Evolutionary conservation across 1,140 invertebrate species (phyloP), one percentile per base, ranked within the genome.

Genomic region (Steinernema feltiae): DNA sequence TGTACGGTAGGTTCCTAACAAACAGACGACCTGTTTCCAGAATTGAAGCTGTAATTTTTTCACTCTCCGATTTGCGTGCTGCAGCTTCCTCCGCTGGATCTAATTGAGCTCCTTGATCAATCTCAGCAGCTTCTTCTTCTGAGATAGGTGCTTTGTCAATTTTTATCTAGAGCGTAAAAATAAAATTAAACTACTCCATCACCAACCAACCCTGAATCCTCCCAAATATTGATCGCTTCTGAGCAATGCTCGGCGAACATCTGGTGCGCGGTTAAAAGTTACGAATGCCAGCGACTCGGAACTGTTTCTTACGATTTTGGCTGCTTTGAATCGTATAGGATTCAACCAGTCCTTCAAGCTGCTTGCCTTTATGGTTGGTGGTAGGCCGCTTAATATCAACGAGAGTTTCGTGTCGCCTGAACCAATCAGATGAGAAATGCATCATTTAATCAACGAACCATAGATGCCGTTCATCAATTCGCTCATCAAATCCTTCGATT

Each of bases 1-100:
- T 90, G 86, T 97, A 99, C 0, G 93, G 87, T 21, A 99, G 88
- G 89, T 99, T 99, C 79, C 97, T 89, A 15, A 98, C 89, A 90
- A 95, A 99, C 79, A 99, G 92, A 79, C 92, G 90, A 1, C 97
- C 97, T 81, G 94, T 94, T 87, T 88, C 85, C 7, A 85, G 70
- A 48, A 87, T 85, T 32, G 75, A 48, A 1, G 77, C 78, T 21
- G 76, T 73, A 69, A 79, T 46, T n/a, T 76, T 74, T 17, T 75
- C 74, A 74, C 1, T 74, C 32, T 72, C 21, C 27, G 21, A 24
- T 81, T 78, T 29, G 32, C 35, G 18, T 30, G 29, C 0, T n/a
- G 21, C 24, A 18, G 1, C 30, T 70, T 80, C 27, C 41, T 48
- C 78, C 0, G n/a, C 71, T 75, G 41, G 18, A 41, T 17, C 32